A percentile compares a stretch with the other conserved stretches of the same genome.
Conservation (phyloP, 2,888 invertebrate species). For the Miltochrista miniata region DNA sequence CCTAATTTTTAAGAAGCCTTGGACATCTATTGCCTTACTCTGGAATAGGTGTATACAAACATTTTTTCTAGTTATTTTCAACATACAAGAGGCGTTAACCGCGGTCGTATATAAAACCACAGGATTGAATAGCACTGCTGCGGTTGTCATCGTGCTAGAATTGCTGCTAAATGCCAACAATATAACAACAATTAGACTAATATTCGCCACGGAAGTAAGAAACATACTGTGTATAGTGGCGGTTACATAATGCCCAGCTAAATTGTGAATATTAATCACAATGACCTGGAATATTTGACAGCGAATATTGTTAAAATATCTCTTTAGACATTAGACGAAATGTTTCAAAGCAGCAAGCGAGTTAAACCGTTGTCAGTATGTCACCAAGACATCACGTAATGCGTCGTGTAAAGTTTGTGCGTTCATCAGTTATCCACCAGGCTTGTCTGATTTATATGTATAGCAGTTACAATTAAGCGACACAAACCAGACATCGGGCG, state of each 20-base stretch:
- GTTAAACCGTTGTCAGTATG: slow-evolving; percentile 17
- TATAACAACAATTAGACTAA: slow-evolving; percentile 12
- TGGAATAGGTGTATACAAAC: no score
- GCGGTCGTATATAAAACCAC: background rate
- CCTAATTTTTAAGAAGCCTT: background rate
- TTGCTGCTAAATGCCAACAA: slow-evolving; percentile 8
- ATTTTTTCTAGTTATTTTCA: background rate
- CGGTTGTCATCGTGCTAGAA: slow-evolving; percentile 27
- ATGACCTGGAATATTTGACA: slow-evolving; percentile 6
- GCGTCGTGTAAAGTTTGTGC: slow-evolving; percentile 18
- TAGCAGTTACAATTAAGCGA: slow-evolving; percentile 36
- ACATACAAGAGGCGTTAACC: no score
- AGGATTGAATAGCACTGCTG: slow-evolving; percentile 16
- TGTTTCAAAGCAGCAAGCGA: slow-evolving; percentile 12
- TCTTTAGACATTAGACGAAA: background rate
- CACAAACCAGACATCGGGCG: slow-evolving; percentile 38
- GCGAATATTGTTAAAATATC: background rate
- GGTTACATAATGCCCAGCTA: slow-evolving; percentile 16
- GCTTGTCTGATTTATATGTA: slow-evolving; percentile 40
- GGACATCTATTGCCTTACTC: no score
- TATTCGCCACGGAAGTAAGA: slow-evolving; percentile 10
- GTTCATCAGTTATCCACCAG: slow-evolving; percentile 27
- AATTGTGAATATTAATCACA: slow-evolving; percentile 24
- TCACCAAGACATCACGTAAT: slow-evolving; percentile 24
- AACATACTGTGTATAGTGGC: slow-evolving; percentile 11